A percentile compares a stretch with the other conserved stretches of the same genome.
Evolutionary conservation across 2,888 invertebrate genomes (phyloP).

Genomic region (Epirrhoe tristata): DNA sequence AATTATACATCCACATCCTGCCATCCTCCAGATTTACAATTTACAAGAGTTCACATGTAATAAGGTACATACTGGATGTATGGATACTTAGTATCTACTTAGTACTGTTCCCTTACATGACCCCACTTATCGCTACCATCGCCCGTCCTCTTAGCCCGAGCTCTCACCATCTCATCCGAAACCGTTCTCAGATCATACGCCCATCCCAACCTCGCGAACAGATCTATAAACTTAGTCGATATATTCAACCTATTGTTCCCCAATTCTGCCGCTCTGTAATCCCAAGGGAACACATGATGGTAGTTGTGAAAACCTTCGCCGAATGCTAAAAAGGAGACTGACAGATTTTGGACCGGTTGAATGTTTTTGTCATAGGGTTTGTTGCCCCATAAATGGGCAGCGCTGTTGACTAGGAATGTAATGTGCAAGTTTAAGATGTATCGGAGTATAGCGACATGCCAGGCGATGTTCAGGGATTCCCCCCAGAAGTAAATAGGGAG

Average conservation of each 20-base stretch:
- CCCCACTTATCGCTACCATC: slow-evolving; percentile 40
- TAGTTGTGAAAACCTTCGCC: slow-evolving; percentile 63
- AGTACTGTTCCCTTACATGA: slow-evolving; percentile 28
- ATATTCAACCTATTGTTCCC: slow-evolving; percentile 52
- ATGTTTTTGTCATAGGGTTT: slow-evolving; percentile 71
- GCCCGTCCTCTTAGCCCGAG: slow-evolving; percentile 36
- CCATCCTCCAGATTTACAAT: too few relatives aligned
- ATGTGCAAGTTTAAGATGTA: slow-evolving; percentile 84
- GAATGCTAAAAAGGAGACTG: slow-evolving; percentile 45
- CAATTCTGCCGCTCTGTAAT: slow-evolving; percentile 57
- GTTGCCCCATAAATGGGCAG: slow-evolving; percentile 83
- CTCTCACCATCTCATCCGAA: slow-evolving; percentile 31
- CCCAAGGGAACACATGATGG: slow-evolving; percentile 62
- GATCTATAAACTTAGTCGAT: slow-evolving; percentile 49
- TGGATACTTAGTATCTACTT: too few relatives aligned
- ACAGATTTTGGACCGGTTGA: slow-evolving; percentile 38
- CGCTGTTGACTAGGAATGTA: slow-evolving; percentile 87
- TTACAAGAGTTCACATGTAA: too few relatives aligned
- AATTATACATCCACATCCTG: too few relatives aligned
- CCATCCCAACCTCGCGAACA: slow-evolving; percentile 51
- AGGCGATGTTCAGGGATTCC: slow-evolving; percentile 71
- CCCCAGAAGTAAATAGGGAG: slow-evolving; percentile 85
- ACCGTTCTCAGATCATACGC: slow-evolving; percentile 49
- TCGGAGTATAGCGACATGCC: slow-evolving; percentile 73
- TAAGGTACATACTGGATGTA: too few relatives aligned